phyloP scores from a whole-genome alignment of 2,888 invertebrate genomes.

The Hipparchia semele region DNA sequence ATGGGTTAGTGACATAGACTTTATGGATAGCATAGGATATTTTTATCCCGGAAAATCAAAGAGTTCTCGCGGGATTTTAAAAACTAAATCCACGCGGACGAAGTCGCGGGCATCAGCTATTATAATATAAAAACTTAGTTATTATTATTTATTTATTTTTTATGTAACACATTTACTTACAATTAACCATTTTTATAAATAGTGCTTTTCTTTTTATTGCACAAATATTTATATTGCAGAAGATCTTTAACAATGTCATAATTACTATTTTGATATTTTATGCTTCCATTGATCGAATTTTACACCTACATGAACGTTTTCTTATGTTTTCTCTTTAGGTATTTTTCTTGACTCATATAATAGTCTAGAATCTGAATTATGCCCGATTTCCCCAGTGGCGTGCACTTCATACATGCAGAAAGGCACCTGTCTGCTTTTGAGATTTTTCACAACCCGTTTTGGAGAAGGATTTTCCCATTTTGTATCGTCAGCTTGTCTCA shows the following conservation, averaged over 20 bases:
- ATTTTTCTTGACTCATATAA: constrained; percentile 1
- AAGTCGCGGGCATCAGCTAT: too few relatives aligned
- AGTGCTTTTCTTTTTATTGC: too few relatives aligned
- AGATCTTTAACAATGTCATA: background rate
- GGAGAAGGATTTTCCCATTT: background rate
- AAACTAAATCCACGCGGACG: too few relatives aligned
- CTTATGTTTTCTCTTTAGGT: background rate
- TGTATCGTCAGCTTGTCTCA: background rate
- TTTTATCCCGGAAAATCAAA: too few relatives aligned
- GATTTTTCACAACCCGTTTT: background rate
- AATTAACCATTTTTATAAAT: too few relatives aligned
- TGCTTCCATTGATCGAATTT: background rate
- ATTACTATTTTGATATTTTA: background rate
- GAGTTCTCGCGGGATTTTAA: too few relatives aligned
- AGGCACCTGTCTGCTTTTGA: background rate
- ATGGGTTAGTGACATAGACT: too few relatives aligned
- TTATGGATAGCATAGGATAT: too few relatives aligned
- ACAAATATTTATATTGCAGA: background rate
- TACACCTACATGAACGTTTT: background rate
- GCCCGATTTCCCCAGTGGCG: constrained; percentile 2
- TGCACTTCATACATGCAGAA: background rate
- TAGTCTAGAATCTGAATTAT: constrained; percentile 10
- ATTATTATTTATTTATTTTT: too few relatives aligned
- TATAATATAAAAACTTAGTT: too few relatives aligned
- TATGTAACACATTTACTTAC: too few relatives aligned